These are phyloP conservation scores for Erinaceus europaeus DNA, from an alignment of 2,113 vertebrate species.

Conservation along the genomic window DNA sequence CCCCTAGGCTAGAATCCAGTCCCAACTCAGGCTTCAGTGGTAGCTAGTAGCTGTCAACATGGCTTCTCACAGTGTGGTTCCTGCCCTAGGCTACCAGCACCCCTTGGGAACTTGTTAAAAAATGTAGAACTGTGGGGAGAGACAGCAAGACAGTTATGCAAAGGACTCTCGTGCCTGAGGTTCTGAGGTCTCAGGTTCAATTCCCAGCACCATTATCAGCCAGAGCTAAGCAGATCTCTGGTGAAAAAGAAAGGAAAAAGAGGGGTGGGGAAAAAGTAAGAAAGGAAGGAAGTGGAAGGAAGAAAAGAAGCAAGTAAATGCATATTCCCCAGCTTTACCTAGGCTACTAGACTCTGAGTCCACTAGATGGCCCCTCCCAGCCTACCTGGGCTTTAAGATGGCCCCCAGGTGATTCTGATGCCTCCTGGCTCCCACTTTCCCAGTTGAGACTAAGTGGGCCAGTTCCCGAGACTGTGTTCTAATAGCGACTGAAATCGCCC, in stretches of 20 bases:
- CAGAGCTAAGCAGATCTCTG: no score
- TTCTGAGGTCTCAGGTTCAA: no score
- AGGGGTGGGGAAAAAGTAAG: no score
- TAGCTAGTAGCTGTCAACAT: not conserved
- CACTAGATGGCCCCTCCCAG: not conserved
- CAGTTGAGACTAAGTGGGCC: not conserved
- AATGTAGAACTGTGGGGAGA: no score
- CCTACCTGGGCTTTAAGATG: not conserved
- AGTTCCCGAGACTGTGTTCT: not conserved
- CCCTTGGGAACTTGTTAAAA: not conserved
- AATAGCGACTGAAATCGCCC: slow-evolving; percentile 23
- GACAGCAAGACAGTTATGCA: no score
- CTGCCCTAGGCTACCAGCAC: not conserved
- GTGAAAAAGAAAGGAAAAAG: no score
- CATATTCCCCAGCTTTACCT: not conserved
- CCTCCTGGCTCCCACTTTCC: not conserved
- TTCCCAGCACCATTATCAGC: no score
- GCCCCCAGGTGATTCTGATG: not conserved
- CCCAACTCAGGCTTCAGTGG: not conserved
- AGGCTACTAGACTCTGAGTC: not conserved
- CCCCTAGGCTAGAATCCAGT: not conserved
- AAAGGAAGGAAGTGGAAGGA: no score
- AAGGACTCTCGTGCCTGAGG: no score
- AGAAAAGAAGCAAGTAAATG: no score
- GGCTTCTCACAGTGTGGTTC: not conserved